Percentiles rank a stretch among this genome's conserved stretches.
phyloP scores from a whole-genome alignment of 2,888 invertebrate genomes.

The Cataglyphis livida region DNA sequence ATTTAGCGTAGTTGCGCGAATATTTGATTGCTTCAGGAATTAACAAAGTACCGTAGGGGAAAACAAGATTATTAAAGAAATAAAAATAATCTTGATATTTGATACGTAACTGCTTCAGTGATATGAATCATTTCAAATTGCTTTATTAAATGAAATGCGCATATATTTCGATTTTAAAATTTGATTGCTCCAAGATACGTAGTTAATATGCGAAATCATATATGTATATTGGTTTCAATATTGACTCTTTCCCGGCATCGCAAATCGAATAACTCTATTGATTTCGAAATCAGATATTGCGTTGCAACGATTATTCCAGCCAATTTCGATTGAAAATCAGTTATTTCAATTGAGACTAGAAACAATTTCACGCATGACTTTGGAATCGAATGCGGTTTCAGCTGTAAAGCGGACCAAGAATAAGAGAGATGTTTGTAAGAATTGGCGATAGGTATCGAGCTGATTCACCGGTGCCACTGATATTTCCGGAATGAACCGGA shows the following conservation, averaged over 20 bases:
- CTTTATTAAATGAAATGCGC: background rate
- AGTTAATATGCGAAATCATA: background rate
- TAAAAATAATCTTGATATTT: background rate
- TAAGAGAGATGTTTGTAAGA: conserved; percentile 31
- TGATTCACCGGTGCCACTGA: conserved; percentile 37
- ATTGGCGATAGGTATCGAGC: background rate
- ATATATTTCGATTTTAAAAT: background rate
- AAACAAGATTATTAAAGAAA: background rate
- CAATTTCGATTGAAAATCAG: conserved; percentile 8
- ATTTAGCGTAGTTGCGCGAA: background rate
- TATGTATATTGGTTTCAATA: background rate
- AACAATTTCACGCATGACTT: background rate
- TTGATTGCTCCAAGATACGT: background rate
- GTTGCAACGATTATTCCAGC: background rate
- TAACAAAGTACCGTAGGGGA: conserved; percentile 5
- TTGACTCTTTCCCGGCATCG: background rate
- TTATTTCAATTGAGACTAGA: background rate
- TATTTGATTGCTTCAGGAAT: conserved; percentile 5
- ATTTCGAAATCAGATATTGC: background rate
- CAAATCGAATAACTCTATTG: background rate
- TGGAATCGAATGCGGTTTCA: background rate
- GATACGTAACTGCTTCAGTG: background rate
- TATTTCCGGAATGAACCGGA: conserved; percentile 42
- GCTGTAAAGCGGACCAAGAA: background rate
- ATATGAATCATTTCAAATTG: background rate